These are phyloP conservation scores for Poeciliopsis turrubarensis DNA, from an alignment of 2,113 vertebrate genomes.

Conservation along the genomic window DNA sequence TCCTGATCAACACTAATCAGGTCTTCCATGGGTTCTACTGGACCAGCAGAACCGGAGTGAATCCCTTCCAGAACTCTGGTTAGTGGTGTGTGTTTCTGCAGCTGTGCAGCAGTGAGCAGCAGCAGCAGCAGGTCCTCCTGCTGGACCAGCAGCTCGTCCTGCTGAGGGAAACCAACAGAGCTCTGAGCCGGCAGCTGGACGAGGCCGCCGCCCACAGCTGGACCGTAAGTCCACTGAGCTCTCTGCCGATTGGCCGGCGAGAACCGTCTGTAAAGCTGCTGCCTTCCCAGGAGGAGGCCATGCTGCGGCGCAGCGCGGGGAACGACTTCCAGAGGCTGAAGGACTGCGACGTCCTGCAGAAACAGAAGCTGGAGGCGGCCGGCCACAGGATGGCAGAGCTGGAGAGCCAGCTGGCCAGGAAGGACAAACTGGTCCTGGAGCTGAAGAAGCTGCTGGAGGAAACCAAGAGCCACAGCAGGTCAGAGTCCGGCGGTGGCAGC, in stretches of 20 bases:
- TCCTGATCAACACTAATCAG: no score
- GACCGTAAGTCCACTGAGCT: conserved; percentile 30
- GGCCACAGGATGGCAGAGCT: conserved; percentile 89
- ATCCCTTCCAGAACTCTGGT: neutral
- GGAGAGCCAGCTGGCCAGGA: conserved; percentile 88
- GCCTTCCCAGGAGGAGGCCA: conserved; percentile 83
- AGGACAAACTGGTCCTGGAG: conserved; percentile 89
- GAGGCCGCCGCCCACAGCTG: conserved; percentile 74
- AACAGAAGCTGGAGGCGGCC: conserved; percentile 88
- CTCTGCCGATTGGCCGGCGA: neutral
- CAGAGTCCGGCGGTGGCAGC: conserved; percentile 8
- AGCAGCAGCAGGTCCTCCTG: conserved; percentile 93
- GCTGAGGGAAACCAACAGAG: conserved; percentile 89
- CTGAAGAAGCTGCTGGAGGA: conserved; percentile 95
- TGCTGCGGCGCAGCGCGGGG: conserved; percentile 84
- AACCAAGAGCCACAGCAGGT: conserved; percentile 90
- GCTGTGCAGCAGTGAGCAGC: conserved; percentile 90
- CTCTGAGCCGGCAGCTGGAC: conserved; percentile 72
- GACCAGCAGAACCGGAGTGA: no score
- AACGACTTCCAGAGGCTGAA: conserved; percentile 87
- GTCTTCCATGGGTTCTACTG: no score
- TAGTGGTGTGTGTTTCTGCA: conserved; percentile 44
- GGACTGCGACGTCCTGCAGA: conserved; percentile 84
- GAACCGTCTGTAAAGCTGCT: neutral
- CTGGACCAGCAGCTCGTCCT: conserved; percentile 93